Percentiles rank a stretch among this genome's conserved stretches.
Conservation (phyloP, 2,888 invertebrate species). For the Gastracanthus pulcherrimus region DNA sequence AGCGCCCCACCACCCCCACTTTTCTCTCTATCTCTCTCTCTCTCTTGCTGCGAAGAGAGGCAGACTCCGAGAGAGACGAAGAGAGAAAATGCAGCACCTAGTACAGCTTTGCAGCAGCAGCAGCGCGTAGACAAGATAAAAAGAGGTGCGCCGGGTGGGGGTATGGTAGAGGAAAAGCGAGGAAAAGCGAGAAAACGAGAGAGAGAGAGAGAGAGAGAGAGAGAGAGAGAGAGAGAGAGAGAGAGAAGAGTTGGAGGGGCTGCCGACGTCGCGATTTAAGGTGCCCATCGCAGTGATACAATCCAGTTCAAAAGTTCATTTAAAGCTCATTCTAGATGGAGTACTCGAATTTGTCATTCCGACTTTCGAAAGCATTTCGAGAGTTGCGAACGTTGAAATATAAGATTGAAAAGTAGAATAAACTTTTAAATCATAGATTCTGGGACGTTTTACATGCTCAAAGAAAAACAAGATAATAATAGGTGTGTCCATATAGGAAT, state of each 20-base stretch:
- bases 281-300: conserved; percentile 11
- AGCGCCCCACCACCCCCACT: too few relatives aligned
- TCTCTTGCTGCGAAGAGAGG: not conserved
- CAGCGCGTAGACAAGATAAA: too few relatives aligned
- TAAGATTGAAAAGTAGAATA: too few relatives aligned
- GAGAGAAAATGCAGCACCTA: not conserved
- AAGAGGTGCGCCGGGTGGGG: not conserved
- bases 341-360: too few relatives aligned
- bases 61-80: not conserved
- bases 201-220: not conserved
- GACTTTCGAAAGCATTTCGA: too few relatives aligned
- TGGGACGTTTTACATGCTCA: too few relatives aligned
- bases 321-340: not conserved
- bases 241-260: not conserved
- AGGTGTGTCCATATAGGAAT: too few relatives aligned
- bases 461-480: too few relatives aligned
- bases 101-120: too few relatives aligned
- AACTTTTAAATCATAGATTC: too few relatives aligned
- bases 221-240: not conserved
- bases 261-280: conserved; percentile 15
- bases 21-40: too few relatives aligned
- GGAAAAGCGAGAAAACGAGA: not conserved
- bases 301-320: conserved; percentile 14
- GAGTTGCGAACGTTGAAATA: too few relatives aligned
- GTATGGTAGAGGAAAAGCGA: not conserved